A percentile compares a stretch with the other conserved stretches of the same genome.
Conservation (phyloP, 2,888 invertebrate genomes). For the Sthenelais limicola region DNA sequence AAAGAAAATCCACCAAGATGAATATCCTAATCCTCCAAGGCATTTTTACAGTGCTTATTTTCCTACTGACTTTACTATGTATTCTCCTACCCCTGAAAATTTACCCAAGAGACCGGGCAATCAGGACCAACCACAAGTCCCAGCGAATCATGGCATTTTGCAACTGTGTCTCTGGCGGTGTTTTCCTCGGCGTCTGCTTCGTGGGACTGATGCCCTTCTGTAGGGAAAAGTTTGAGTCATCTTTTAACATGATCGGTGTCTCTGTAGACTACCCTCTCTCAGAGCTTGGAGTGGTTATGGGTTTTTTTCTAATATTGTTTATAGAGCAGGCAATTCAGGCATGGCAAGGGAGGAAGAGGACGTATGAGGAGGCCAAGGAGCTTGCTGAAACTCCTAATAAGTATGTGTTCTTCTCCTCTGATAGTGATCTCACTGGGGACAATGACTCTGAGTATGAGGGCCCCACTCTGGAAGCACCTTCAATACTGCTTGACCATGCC, state of each 20-base stretch:
- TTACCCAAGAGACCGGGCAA: constrained; percentile 38
- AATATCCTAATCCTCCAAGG: constrained; percentile 44
- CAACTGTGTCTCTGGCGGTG: constrained; percentile 67
- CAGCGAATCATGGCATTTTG: constrained; percentile 49
- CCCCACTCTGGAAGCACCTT: background rate
- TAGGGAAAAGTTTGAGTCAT: constrained; percentile 55
- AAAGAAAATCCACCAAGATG: constrained; percentile 30
- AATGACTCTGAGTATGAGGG: constrained; percentile 29
- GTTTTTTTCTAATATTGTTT: constrained; percentile 66
- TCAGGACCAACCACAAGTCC: constrained; percentile 20
- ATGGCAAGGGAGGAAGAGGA: constrained; percentile 22
- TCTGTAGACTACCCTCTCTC: constrained; percentile 59
- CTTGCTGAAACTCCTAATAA: constrained; percentile 18
- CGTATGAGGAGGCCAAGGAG: constrained; percentile 21
- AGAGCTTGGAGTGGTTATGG: constrained; percentile 62
- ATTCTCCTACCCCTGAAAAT: constrained; percentile 48
- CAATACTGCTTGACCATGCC: background rate
- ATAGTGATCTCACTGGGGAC: constrained; percentile 17
- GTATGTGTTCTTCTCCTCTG: constrained; percentile 13
- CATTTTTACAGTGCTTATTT: constrained; percentile 44
- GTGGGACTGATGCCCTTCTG: constrained; percentile 67
- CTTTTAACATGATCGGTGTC: constrained; percentile 40
- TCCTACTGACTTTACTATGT: constrained; percentile 47
- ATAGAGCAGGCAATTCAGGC: constrained; percentile 60
- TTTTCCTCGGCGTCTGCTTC: constrained; percentile 70